Percentiles rank a stretch among this genome's conserved stretches.
These are phyloP conservation scores for Phyllostomus hastatus DNA, from an alignment of 2,113 vertebrate species.

Conservation along the genomic window DNA sequence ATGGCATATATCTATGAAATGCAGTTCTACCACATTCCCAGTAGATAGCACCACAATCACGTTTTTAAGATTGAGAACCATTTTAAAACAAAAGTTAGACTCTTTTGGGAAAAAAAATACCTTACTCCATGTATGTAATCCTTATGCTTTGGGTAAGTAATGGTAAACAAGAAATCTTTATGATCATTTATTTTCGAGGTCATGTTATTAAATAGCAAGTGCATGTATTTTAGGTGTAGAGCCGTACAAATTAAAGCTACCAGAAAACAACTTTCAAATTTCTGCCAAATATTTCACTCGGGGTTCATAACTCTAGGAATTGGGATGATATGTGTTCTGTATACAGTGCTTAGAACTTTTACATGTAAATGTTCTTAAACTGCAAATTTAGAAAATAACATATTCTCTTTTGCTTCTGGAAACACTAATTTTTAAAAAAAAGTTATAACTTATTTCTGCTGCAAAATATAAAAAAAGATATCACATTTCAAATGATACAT, in stretches of 20 bases:
- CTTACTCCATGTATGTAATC: slow-evolving; percentile 55
- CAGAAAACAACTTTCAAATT: slow-evolving; percentile 69
- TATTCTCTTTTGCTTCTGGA: slow-evolving; percentile 65
- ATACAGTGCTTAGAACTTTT: slow-evolving; percentile 67
- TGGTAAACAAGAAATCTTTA: slow-evolving; percentile 71
- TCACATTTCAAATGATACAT: not conserved
- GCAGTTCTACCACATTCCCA: slow-evolving; percentile 65
- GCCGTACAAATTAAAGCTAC: slow-evolving; percentile 73
- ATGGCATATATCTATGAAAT: not conserved
- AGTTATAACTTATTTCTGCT: slow-evolving; percentile 59
- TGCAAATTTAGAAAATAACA: slow-evolving; percentile 68
- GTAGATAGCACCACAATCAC: slow-evolving; percentile 84
- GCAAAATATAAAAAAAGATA: not conserved
- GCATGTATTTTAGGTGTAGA: slow-evolving; percentile 54
- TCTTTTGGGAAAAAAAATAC: not conserved
- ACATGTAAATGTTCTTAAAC: slow-evolving; percentile 73
- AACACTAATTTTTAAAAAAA: slow-evolving; percentile 68
- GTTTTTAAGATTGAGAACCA: slow-evolving; percentile 2
- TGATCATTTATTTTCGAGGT: slow-evolving; percentile 66
- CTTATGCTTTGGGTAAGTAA: slow-evolving; percentile 74
- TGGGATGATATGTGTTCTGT: slow-evolving; percentile 62
- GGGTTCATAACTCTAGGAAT: slow-evolving; percentile 66
- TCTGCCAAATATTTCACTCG: slow-evolving; percentile 71
- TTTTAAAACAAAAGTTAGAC: slow-evolving; percentile 39
- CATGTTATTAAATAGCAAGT: slow-evolving; percentile 41